phyloP scores from a whole-genome alignment of 2,113 vertebrate species.

The Vulpes ferrilata region DNA sequence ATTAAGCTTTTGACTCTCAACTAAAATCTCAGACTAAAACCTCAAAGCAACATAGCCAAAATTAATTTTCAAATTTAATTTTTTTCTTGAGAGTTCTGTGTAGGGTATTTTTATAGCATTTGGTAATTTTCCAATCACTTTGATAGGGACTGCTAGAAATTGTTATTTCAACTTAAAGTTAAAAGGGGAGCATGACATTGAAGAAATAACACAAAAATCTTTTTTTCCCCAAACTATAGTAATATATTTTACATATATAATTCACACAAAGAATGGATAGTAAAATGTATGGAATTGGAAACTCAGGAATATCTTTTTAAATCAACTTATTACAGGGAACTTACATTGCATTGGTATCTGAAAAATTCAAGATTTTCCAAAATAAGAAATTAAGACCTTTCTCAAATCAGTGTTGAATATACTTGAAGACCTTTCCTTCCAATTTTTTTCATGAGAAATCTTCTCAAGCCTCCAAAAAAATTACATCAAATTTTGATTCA shows the following conservation, averaged over 20 bases:
- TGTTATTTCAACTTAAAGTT: constrained; percentile 15
- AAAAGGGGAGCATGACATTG: neutral
- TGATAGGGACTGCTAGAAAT: neutral
- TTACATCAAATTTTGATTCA: constrained; percentile 59
- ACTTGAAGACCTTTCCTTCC: neutral
- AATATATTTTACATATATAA: constrained; percentile 28
- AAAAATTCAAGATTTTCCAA: constrained; percentile 40
- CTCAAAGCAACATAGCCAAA: constrained; percentile 33
- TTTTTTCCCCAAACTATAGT: constrained; percentile 43
- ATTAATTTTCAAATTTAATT: constrained; percentile 57
- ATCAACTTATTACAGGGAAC: neutral
- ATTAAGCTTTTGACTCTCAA: constrained; percentile 49
- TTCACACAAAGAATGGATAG: neutral
- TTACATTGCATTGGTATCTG: neutral
- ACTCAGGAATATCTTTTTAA: constrained; percentile 29
- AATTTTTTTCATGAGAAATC: neutral
- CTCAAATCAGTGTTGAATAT: constrained; percentile 2
- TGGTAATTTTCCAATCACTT: constrained; percentile 48
- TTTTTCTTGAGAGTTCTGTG: constrained; percentile 18
- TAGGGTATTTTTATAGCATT: constrained; percentile 52
- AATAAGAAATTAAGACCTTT: constrained; percentile 45
- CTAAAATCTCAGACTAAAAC: constrained; percentile 53
- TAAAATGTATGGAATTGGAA: neutral
- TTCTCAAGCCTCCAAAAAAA: constrained; percentile 6
- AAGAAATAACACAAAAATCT: constrained; percentile 45